These are phyloP conservation scores for Virgularia gustaviana DNA, from an alignment of 92 coral and sea anemone species.

Conservation along the genomic window DNA sequence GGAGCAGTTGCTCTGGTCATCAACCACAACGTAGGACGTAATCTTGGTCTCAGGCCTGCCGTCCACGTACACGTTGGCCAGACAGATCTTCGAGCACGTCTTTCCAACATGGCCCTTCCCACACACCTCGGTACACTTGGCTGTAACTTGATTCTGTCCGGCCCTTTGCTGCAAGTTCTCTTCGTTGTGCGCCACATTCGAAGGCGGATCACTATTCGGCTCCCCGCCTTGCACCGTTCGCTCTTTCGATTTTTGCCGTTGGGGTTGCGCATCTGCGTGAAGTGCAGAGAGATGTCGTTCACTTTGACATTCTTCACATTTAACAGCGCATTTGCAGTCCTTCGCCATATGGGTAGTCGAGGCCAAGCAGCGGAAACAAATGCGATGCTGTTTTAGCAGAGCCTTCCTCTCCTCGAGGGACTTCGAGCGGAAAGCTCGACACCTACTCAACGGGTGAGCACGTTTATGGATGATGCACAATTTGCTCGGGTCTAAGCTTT, in stretches of 20 bases:
- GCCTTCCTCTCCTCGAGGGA: not conserved
- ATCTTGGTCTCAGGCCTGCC: constrained; percentile 8
- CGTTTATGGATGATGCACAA: not conserved
- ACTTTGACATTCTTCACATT: not conserved
- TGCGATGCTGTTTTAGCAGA: not conserved
- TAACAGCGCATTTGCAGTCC: not conserved
- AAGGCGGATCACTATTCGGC: not conserved
- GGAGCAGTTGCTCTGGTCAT: constrained; percentile 19
- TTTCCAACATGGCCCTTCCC: constrained; percentile 2
- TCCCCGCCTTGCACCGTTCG: not conserved
- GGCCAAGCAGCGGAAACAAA: not conserved
- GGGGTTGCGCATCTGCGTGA: not conserved
- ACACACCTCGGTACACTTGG: not conserved
- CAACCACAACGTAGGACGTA: constrained; percentile 35
- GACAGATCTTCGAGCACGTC: constrained; percentile 10
- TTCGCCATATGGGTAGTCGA: not conserved
- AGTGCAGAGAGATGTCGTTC: not conserved
- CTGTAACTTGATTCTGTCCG: not conserved
- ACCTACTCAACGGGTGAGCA: not conserved
- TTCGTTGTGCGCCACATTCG: not conserved
- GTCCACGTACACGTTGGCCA: constrained; percentile 1
- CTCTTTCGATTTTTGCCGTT: not conserved
- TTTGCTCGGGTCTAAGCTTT: not conserved
- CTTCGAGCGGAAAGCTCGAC: not conserved
- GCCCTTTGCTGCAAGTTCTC: too few relatives aligned